Evolutionary conservation across 2,888 invertebrate species (phyloP), one percentile per base, ranked within the genome.

Genomic region (Halictus ligatus): DNA sequence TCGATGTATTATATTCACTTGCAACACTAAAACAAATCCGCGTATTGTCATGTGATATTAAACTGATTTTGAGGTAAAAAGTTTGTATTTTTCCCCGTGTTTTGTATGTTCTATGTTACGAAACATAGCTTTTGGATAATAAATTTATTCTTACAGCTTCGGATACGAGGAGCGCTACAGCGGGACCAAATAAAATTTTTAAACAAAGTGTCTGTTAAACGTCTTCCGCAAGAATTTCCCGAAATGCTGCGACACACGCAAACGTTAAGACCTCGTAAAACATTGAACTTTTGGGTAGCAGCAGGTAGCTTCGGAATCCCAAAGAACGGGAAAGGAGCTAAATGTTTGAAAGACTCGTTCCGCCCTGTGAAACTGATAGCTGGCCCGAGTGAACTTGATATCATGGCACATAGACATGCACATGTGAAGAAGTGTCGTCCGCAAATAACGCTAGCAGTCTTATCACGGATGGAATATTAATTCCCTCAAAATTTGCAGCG

Each of bases 181-280:
- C 3, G 8, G 21, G 15, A 43, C 60, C 35, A 72, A 64, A 40
- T 80, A 67, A 73, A 35, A 69, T 18, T 64, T 46, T 58, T 7
- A 80, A 58, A 67, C 64, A 73, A 75, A 72, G 25, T 58, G 74
- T 15, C 54, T 21, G 40, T 83, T 73, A 78, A 88, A 83, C 69
- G 64, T 78, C 75, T 46, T 48, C 29, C 6, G 58, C n/a, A 60
- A 46, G n/a, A 69, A 73, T 75, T 78, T n/a, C 50, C 35, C 29
- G 75, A 69, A 48, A 77, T 72, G 43, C 73, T 75, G 76, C 35
- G 67, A 13, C 50, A 60, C 50, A 82, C 78, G 79, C 46, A 78
- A 81, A 83, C 80, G 83, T 75, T 75, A 80, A 60, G 80, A 72
- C 64, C 46, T 89, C 78, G 69, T 89, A 80, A 89, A 89, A 89